phyloP scores from a whole-genome alignment of 2,113 vertebrate species.

The Ceyx melanurus region DNA sequence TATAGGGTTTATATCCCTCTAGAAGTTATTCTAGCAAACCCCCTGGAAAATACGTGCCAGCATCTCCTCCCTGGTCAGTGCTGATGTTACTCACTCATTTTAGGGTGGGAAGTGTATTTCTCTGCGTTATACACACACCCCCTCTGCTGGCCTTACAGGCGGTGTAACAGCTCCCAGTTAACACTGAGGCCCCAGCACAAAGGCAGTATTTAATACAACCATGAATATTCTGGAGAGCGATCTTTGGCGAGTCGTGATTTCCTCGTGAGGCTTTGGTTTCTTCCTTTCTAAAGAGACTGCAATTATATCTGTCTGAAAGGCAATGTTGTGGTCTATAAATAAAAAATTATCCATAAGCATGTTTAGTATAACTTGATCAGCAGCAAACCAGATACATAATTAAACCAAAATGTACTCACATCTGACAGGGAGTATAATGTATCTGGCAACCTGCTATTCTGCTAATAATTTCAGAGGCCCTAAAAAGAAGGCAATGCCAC shows the following conservation, averaged over 20 bases:
- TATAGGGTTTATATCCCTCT: not conserved
- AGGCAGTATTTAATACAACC: not conserved
- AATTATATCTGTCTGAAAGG: not conserved
- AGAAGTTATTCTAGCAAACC: not conserved
- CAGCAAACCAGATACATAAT: not conserved
- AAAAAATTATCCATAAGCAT: not conserved
- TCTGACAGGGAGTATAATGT: not conserved
- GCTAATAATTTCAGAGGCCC: not conserved
- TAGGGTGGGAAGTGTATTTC: not conserved
- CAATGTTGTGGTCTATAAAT: not conserved
- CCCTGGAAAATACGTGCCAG: not conserved
- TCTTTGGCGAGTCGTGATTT: not conserved
- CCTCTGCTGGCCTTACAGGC: constrained; percentile 28
- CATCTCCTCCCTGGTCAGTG: not conserved
- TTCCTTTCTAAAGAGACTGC: not conserved
- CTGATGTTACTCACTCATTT: not conserved
- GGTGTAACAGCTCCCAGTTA: not conserved
- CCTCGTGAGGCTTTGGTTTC: accelerated
- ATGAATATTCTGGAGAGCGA: not conserved
- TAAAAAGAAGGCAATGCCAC: not conserved
- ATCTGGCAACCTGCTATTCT: not conserved
- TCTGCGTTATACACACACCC: not conserved
- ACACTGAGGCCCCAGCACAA: not conserved
- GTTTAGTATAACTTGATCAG: not conserved
- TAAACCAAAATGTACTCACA: not conserved